Base-by-base conservation (phyloP, 1,140 invertebrate genomes). In the Periplaneta americana region DNA sequence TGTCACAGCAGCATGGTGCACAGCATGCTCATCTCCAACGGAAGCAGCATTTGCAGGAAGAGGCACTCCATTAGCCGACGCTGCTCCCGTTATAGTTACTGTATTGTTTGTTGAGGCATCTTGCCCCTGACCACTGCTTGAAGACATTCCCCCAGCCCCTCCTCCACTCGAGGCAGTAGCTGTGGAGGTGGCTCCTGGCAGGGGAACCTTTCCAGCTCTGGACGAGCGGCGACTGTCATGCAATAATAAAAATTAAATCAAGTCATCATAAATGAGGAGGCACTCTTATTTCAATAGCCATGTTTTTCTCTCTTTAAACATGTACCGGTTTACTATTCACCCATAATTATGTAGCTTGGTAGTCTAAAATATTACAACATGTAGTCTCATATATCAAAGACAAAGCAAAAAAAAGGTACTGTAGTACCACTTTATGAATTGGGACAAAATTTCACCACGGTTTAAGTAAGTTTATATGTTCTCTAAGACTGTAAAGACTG, bases 171-270 rank as follows among this genome's bases (percentile, higher is more conserved):
- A 84, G 79, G 85, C 74, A 36, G 33, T 31, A 35, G 80, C 80
- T n/a, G 79, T 66, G 48, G 79, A 48, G 35, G 80, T 35, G 74
- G 79, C 79, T 83, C 78, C 85, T 84, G 83, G 85, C 84, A 87
- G 84, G 82, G 87, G 86, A 82, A 87, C 87, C 86, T 92, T 92
- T 82, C 90, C 87, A 82, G 89, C 88, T 84, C 91, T 87, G 83
- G 91, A 91, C 86, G 91, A 91, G 84, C 91, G 91, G 84, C 91
- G 90, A 89, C 91, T 91, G 86, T 89, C 89, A 81, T 34, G 86
- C 85, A 83, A 86, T 89, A 90, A 82, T 34, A 86, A 86, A 83
- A 82, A 83, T n/a, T n/a, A n/a, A 57, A 57, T 17, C 48, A 18
- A 17, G 17, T 57, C n/a, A 18, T n/a, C 4, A 4, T 17, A 57